Base-by-base conservation (phyloP, 2,797 vertebrate species). In the Clamator glandarius region DNA sequence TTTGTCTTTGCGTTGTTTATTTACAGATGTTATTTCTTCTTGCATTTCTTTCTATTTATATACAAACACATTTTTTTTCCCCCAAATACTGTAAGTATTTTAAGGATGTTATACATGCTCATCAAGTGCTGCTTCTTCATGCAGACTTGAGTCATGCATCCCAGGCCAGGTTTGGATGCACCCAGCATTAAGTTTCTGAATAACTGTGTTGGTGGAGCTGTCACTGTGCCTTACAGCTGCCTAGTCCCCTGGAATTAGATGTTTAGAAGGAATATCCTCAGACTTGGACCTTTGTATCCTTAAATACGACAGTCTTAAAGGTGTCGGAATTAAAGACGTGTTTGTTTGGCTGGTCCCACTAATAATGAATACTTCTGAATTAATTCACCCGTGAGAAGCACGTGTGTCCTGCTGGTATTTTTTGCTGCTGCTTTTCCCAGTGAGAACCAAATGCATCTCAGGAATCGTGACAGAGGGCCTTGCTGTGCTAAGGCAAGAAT, bases 21-120 rank as follows among this genome's bases (percentile, higher is more conserved):
- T 80, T 91, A 66, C 73, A 90, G 90, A 86, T 94, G 76, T 61
- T 87, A 42, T 78, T 89, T 93, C 36, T 68, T 86, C 75, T 91
- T 92, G 33, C 0, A 11, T 87, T 87, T 95, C 26, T 91, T 92
- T 89, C 75, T 84, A 41, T 91, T 91, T 88, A 55, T 84, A 31
- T 78, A 61, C 28, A 41, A 77, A 48, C 29, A 54, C 31, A 24
- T 72, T 72, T 54, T 33, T 76, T 92, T 2, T 0, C 28, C n/a
- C 1, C 36, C 46, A 46, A 51, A 11, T 48, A 5, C 64, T 31
- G 15, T 52, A 83, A 62, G 24, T 82, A 35, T 95, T 90, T 93
- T 89, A 79, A 78, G 41, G 75, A 52, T 76, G 28, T 76, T 89
- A 21, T 51, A 80, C 29, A 29, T 39, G 8, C 35, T 78, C 9